Conservation (phyloP, 2,797 vertebrate genomes). For the Pseudochirops cupreus region DNA sequence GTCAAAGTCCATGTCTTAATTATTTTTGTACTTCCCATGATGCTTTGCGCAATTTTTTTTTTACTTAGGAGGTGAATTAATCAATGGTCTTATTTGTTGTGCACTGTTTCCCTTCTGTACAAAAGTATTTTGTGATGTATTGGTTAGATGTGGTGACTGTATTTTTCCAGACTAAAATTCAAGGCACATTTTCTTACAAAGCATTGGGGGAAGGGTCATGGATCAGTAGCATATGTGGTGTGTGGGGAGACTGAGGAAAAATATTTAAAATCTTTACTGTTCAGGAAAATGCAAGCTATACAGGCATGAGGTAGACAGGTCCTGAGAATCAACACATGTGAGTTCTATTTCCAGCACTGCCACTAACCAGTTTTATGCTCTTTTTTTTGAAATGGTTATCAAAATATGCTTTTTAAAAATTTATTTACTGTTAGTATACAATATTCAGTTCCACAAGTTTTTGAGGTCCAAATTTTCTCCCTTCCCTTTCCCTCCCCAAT, state of each 20-base stretch:
- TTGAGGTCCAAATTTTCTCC: no score
- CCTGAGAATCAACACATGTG: not conserved
- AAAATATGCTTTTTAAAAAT: no score
- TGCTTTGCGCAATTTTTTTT: not conserved
- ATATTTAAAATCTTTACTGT: not conserved
- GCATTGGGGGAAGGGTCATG: not conserved
- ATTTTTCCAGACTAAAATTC: not conserved
- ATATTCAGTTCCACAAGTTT: no score
- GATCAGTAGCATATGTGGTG: not conserved
- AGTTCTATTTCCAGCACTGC: not conserved
- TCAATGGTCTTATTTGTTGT: not conserved
- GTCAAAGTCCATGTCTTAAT: not conserved
- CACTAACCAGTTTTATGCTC: no score
- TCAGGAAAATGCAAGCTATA: not conserved
- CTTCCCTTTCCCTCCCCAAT: no score
- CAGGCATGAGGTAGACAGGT: not conserved
- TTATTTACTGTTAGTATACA: no score
- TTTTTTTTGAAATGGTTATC: no score
- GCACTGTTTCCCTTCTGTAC: not conserved
- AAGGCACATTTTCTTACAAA: not conserved
- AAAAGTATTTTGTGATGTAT: not conserved
- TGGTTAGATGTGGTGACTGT: not conserved
- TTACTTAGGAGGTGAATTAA: not conserved
- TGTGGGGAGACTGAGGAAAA: not conserved
- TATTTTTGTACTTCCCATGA: not conserved